A percentile compares a stretch with the other conserved stretches of the same genome.
These are phyloP conservation scores for Onychostoma macrolepis DNA, from an alignment of 2,113 vertebrate genomes.

Conservation along the genomic window DNA sequence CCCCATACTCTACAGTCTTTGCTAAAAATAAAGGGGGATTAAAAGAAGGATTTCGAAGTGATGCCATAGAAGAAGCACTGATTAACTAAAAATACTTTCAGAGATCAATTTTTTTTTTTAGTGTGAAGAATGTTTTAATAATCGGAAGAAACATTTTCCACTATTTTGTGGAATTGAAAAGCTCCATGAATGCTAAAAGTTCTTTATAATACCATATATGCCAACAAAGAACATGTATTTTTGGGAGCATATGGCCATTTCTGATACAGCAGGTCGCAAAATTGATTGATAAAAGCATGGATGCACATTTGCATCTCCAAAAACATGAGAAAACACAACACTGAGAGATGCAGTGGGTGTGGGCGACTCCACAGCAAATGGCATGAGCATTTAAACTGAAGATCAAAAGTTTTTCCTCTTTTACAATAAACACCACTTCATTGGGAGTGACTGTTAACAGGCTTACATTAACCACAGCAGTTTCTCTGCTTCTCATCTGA, in stretches of 20 bases:
- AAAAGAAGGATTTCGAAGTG: too few species aligned
- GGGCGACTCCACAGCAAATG: not conserved
- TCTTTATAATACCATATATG: not conserved
- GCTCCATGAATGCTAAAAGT: not conserved
- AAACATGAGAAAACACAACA: not conserved
- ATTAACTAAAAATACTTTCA: too few species aligned
- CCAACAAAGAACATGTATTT: not conserved
- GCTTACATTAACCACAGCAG: not conserved
- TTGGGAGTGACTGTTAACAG: slow-evolving; percentile 12
- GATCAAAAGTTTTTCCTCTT: not conserved
- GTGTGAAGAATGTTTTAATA: too few species aligned
- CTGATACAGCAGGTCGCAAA: not conserved
- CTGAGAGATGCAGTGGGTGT: not conserved
- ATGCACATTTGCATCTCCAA: not conserved
- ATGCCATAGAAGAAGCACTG: too few species aligned
- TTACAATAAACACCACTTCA: not conserved
- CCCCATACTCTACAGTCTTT: not conserved
- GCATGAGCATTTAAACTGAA: not conserved
- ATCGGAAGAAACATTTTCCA: not conserved
- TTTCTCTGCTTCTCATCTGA: slow-evolving; percentile 4
- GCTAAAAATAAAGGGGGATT: too few species aligned
- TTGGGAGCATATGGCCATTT: not conserved
- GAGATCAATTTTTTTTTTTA: too few species aligned
- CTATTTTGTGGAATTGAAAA: not conserved
- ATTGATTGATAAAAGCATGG: not conserved